phyloP scores from a whole-genome alignment of 2,113 vertebrate genomes.

The Lycaon pictus region DNA sequence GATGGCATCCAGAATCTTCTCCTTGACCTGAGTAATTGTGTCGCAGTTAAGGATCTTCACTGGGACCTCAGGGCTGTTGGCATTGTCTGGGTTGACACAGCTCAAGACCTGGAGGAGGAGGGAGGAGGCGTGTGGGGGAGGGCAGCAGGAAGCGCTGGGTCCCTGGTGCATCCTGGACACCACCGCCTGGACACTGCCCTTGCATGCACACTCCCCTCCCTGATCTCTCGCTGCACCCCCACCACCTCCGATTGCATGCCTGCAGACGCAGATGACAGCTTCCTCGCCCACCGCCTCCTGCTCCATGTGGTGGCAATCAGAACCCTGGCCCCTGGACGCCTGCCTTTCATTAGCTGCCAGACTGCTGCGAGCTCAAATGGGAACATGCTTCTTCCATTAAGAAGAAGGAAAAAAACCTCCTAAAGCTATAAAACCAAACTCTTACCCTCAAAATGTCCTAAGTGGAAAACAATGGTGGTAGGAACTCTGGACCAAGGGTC shows the following conservation, averaged over 20 bases:
- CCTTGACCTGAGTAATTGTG: constrained; percentile 98
- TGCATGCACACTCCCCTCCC: not conserved
- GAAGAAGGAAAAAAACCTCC: not conserved
- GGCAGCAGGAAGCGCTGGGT: not conserved
- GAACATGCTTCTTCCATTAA: constrained; percentile 67
- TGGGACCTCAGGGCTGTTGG: constrained; percentile 96
- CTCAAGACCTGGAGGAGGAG: constrained; percentile 92
- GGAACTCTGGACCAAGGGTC: not conserved
- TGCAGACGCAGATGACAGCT: constrained; percentile 39
- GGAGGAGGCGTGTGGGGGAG: not conserved
- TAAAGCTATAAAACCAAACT: constrained; percentile 62
- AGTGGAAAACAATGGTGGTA: not conserved
- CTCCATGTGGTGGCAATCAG: constrained; percentile 62
- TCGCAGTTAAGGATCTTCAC: constrained; percentile 98
- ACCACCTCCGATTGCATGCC: not conserved
- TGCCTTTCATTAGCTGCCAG: constrained; percentile 75
- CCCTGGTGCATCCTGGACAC: not conserved
- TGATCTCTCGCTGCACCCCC: not conserved
- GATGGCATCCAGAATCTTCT: constrained; percentile 98
- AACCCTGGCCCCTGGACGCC: constrained; percentile 3
- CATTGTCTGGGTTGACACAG: constrained; percentile 97
- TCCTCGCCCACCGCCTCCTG: rapidly evolving
- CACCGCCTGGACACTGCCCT: not conserved
- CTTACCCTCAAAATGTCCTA: constrained; percentile 51
- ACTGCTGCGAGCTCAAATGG: not conserved